Percentiles rank a stretch among this genome's conserved stretches.
These are phyloP conservation scores for Thamnophis sirtalis DNA, from an alignment of 2,113 vertebrate species.

Conservation along the genomic window DNA sequence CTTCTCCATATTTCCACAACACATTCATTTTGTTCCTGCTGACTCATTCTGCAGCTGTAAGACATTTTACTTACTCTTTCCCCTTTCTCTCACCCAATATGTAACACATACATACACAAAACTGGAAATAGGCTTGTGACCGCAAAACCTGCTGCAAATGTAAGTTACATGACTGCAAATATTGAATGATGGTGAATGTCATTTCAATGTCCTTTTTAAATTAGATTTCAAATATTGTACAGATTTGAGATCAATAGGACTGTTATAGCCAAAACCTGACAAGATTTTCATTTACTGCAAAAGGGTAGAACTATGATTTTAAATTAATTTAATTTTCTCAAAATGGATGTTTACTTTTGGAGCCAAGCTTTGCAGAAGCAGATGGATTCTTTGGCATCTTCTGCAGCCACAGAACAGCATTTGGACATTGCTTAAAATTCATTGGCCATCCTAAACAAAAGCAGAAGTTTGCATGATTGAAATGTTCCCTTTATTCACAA, in stretches of 20 bases:
- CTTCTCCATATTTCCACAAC: slow-evolving; percentile 14
- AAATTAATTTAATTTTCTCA: slow-evolving; percentile 31
- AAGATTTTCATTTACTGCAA: slow-evolving; percentile 16
- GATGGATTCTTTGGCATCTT: slow-evolving; percentile 48
- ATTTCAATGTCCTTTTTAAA: slow-evolving; percentile 16
- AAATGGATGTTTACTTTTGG: slow-evolving; percentile 37
- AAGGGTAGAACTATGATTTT: slow-evolving; percentile 19
- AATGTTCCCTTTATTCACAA: slow-evolving; percentile 32
- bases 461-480: slow-evolving; percentile 39
- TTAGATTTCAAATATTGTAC: slow-evolving; percentile 22
- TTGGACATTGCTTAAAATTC: slow-evolving; percentile 27
- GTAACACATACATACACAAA: neutral
- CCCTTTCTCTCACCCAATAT: neutral
- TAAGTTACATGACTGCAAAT: neutral
- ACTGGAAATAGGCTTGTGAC: neutral
- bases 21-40: neutral
- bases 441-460: slow-evolving; percentile 41
- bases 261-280: neutral
- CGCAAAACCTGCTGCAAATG: slow-evolving; percentile 13
- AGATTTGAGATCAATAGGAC: slow-evolving; percentile 19
- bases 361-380: slow-evolving; percentile 37
- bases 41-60: slow-evolving; percentile 9
- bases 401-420: slow-evolving; percentile 30
- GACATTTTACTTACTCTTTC: neutral
- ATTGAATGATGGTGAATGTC: slow-evolving; percentile 16